Base-by-base conservation (phyloP, 2,113 vertebrate species). In the Channa maculata region DNA sequence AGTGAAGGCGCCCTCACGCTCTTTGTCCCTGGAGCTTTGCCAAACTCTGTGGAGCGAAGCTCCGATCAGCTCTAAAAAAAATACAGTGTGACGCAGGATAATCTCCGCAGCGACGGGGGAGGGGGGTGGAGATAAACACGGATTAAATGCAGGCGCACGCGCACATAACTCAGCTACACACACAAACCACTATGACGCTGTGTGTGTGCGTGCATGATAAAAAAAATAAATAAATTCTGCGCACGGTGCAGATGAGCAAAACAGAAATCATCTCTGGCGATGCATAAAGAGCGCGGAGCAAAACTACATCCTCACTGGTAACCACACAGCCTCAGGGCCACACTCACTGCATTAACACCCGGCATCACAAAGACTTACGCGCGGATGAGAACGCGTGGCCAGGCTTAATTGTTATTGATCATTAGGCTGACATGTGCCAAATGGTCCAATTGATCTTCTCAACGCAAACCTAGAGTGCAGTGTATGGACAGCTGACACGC, bases 51-150 rank as follows among this genome's bases (percentile, higher is more conserved):
- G 87, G 66, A 89, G 84, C 86, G 84, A 79, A 87, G 91, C 90
- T 80, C 75, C 86, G 80, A 91, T 89, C 91, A 82, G 75, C 88
- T 85, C 81, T 45, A 65, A 37, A 83, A 79, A 24, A 77, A 87
- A 88, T 58, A 88, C 80, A 66, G 68, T 91, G 88, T 93, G 92
- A 93, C 90, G 91, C 91, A 93, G 92, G 89, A 92, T 93, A 91
- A 91, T 93, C 92, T 92, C 89, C 85, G 86, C 90, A 91, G 89
- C 83, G 75, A 89, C 88, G 89, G 89, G 91, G 90, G 89, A 82
- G 90, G 90, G 88, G 90, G 88, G 88, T 79, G 84, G 87, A 82
- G 83, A 90, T 88, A 89, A 91, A 91, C 90, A 91, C 46, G 84
- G 91, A 91, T 91, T 92, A 91, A 87, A 88, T 65, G 55, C 44